Conservation (phyloP, 2,797 vertebrate species). For the Mormyrus proboscirostris region DNA sequence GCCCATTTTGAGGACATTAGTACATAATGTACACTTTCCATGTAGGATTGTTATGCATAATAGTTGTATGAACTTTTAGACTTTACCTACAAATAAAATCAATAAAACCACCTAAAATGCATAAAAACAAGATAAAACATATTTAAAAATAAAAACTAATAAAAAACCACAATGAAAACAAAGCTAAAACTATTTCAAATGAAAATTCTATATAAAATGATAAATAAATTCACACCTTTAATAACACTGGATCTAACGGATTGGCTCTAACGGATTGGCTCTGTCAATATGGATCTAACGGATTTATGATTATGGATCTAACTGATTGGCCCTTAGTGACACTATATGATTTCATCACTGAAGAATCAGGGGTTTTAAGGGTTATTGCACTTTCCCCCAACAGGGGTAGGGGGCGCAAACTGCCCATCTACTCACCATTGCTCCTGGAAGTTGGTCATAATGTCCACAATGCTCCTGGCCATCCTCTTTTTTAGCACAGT, state of each 20-base stretch:
- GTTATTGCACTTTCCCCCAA: neutral
- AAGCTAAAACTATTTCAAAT: neutral
- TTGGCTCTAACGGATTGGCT: neutral
- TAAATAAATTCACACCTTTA: neutral
- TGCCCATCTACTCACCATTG: neutral
- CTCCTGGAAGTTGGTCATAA: conserved; percentile 20
- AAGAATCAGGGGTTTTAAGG: neutral
- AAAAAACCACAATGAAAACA: neutral
- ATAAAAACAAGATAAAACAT: neutral
- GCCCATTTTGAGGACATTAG: neutral
- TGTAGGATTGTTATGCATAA: neutral
- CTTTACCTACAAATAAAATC: neutral
- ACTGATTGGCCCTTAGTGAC: neutral
- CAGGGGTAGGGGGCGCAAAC: neutral
- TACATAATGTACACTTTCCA: neutral
- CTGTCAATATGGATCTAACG: neutral
- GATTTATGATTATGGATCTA: neutral
- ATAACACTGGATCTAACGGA: neutral
- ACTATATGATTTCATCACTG: neutral
- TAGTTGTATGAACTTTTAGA: neutral
- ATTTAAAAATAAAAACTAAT: neutral
- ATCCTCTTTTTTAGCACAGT: conserved; percentile 53
- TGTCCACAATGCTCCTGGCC: conserved; percentile 58
- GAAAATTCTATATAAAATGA: neutral
- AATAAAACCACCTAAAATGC: neutral